Evolutionary conservation across 2,113 vertebrate genomes (phyloP).

Genomic region (Tyto alba): DNA sequence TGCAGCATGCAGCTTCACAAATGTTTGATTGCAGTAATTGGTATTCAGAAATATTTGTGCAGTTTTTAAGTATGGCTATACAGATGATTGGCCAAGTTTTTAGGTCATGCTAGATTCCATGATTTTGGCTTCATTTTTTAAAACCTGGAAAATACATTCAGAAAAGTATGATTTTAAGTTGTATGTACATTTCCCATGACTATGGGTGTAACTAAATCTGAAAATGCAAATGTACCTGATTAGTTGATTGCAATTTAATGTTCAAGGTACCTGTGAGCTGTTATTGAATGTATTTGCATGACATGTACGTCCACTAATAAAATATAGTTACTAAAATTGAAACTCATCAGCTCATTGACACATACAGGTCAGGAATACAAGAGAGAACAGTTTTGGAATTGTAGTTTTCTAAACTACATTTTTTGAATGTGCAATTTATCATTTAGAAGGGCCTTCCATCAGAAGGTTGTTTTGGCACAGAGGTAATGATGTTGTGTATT

Average conservation of each 20-base stretch:
- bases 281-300: neutral
- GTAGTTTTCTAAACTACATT: neutral
- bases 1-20: neutral
- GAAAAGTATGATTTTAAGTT: neutral
- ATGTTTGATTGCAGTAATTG: neutral
- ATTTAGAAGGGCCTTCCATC: conserved; percentile 10
- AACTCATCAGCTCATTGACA: neutral
- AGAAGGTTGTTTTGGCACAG: conserved; percentile 13
- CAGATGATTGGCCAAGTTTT: neutral
- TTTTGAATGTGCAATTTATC: neutral
- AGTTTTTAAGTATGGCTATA: neutral
- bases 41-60: neutral
- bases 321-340: neutral
- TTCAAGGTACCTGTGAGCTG: neutral
- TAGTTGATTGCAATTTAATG: neutral
- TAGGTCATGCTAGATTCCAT: neutral
- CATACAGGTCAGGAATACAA: neutral
- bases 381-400: neutral
- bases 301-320: neutral
- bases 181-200: neutral
- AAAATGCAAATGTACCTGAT: neutral
- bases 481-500: neutral
- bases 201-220: neutral
- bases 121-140: neutral
- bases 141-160: neutral